phyloP scores from a whole-genome alignment of 2,797 vertebrate genomes.

The Phoxinus dragarum region DNA sequence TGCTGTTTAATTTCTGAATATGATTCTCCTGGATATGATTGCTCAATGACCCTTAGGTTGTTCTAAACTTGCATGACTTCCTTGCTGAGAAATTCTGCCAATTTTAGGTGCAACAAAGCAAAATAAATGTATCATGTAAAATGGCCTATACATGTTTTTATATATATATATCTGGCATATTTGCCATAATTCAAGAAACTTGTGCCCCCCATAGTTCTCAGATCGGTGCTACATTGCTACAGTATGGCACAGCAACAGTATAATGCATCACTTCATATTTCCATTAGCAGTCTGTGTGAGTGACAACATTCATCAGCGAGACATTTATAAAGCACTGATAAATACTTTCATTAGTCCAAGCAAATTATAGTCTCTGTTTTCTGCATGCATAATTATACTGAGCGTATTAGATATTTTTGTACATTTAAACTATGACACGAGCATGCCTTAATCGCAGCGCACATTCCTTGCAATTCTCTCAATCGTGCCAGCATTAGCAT shows the following conservation, averaged over 20 bases:
- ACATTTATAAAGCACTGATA: slow-evolving; percentile 29
- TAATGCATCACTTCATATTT: slow-evolving; percentile 12
- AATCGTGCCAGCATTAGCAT: slow-evolving; percentile 69
- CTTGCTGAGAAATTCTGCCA: background rate
- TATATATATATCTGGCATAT: background rate
- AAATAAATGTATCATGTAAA: background rate
- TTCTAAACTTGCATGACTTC: background rate
- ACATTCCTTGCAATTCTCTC: slow-evolving; percentile 40
- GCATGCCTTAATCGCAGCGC: slow-evolving; percentile 40
- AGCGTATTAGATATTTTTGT: slow-evolving; percentile 45
- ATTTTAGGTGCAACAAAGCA: background rate
- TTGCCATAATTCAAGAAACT: background rate
- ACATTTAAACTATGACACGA: slow-evolving; percentile 50
- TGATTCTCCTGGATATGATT: background rate
- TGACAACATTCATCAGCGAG: background rate
- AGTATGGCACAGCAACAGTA: background rate
- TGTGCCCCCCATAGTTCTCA: background rate
- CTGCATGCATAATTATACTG: slow-evolving; percentile 48
- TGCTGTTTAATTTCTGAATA: slow-evolving; percentile 4
- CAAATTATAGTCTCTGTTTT: slow-evolving; percentile 22
- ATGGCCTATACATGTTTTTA: background rate
- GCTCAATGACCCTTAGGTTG: background rate
- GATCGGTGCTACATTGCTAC: background rate
- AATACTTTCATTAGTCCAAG: slow-evolving; percentile 43
- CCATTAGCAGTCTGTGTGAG: slow-evolving; percentile 37